These are phyloP conservation scores for Portunus trituberculatus DNA, from an alignment of 1,140 invertebrate genomes.

Conservation along the genomic window DNA sequence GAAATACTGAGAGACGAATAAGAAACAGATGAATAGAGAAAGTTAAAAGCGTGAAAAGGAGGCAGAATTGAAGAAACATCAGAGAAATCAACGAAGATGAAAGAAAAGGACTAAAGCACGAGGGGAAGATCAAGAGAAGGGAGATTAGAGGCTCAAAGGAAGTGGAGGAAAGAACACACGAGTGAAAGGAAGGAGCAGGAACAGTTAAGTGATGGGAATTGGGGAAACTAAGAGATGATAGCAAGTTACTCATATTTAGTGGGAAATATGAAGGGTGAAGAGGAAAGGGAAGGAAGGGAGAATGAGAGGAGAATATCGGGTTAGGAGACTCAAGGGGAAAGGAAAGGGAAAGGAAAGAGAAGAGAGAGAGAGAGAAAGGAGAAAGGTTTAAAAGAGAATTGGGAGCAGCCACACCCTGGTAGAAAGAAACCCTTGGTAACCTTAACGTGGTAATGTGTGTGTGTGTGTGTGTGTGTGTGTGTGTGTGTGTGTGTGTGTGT, in stretches of 20 bases:
- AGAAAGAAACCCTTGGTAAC: background rate
- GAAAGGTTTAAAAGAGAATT: no score
- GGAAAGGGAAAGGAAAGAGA: no score
- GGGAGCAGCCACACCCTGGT: background rate
- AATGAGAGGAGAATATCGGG: background rate
- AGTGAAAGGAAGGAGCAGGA: background rate
- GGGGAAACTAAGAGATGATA: background rate
- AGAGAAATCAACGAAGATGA: no score
- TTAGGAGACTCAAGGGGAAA: no score
- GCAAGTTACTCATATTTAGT: background rate
- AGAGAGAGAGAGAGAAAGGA: no score
- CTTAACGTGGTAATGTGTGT: background rate
- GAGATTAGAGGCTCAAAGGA: background rate
- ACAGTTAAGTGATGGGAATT: background rate
- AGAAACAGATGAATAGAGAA: no score
- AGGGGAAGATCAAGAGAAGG: no score
- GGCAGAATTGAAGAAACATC: no score
- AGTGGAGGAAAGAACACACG: background rate
- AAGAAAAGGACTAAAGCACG: no score
- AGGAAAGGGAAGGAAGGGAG: background rate
- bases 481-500: conserved; percentile 14
- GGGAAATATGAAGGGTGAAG: background rate
- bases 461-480: conserved; percentile 4
- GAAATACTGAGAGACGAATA: no score
- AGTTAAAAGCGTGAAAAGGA: no score